Evolutionary conservation across 1,140 invertebrate genomes (phyloP).

Genomic region (Magallana ariakensis): DNA sequence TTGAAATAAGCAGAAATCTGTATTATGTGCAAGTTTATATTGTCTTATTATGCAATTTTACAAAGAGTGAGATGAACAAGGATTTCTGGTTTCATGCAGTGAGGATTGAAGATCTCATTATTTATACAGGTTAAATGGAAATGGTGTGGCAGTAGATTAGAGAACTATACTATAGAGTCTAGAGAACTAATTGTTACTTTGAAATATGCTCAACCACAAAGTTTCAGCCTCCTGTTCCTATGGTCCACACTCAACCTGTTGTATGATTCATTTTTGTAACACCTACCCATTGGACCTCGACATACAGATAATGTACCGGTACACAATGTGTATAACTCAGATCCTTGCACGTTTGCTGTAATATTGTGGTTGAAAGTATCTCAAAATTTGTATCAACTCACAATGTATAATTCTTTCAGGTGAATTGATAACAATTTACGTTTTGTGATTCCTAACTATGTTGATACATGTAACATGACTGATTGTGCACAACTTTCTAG

Average conservation of each 20-base stretch:
- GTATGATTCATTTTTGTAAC: too few species aligned
- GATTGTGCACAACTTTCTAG: too few species aligned
- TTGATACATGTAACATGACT: background rate
- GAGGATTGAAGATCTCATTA: background rate
- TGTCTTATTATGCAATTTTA: too few species aligned
- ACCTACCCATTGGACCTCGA: too few species aligned
- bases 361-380: slow-evolving; percentile 10
- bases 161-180: background rate
- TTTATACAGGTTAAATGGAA: slow-evolving; percentile 20
- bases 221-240: background rate
- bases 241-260: background rate
- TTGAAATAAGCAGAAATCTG: too few species aligned
- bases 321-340: too few species aligned
- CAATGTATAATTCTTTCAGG: background rate
- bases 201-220: slow-evolving; percentile 13
- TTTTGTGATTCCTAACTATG: background rate
- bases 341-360: too few species aligned
- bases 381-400: background rate
- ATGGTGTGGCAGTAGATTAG: slow-evolving; percentile 25
- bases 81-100: background rate
- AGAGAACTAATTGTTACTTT: background rate
- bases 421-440: slow-evolving; percentile 3
- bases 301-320: too few species aligned
- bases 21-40: too few species aligned
- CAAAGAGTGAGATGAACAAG: too few species aligned